A percentile compares a stretch with the other conserved stretches of the same genome.
phyloP scores from a whole-genome alignment of 2,888 invertebrate genomes.

The Dicyrtomina minuta region DNA sequence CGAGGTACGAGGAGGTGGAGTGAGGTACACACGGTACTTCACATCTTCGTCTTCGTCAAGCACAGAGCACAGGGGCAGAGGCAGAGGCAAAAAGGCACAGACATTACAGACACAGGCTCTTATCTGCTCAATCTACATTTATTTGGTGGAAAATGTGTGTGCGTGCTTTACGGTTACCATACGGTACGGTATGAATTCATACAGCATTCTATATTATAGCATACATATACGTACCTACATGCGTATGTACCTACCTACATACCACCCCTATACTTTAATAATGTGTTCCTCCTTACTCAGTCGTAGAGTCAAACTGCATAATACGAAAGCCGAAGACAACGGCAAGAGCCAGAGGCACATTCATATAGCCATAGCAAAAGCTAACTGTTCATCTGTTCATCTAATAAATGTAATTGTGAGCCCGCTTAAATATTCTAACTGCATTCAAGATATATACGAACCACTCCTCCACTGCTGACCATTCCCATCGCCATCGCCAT shows the following conservation, averaged over 20 bases:
- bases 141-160: conserved; percentile 7
- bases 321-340: no score
- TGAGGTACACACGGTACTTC: no score
- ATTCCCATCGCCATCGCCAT: no score
- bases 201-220: background rate
- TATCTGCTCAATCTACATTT: background rate
- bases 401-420: no score
- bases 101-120: no score
- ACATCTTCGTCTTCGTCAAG: no score
- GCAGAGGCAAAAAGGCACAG: no score
- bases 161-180: conserved; percentile 11
- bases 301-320: background rate
- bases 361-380: background rate
- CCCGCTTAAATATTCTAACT: conserved; percentile 3
- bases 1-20: no score
- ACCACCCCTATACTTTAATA: background rate
- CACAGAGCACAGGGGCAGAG: no score
- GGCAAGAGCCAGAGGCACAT: no score
- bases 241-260: background rate
- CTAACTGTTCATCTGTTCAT: conserved; percentile 5
- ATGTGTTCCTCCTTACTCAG: background rate
- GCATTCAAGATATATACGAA: background rate
- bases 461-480: background rate
- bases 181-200: conserved; percentile 10
- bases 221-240: no score